Base-by-base conservation (phyloP, 2,797 vertebrate species). In the Peromyscus attwateri region DNA sequence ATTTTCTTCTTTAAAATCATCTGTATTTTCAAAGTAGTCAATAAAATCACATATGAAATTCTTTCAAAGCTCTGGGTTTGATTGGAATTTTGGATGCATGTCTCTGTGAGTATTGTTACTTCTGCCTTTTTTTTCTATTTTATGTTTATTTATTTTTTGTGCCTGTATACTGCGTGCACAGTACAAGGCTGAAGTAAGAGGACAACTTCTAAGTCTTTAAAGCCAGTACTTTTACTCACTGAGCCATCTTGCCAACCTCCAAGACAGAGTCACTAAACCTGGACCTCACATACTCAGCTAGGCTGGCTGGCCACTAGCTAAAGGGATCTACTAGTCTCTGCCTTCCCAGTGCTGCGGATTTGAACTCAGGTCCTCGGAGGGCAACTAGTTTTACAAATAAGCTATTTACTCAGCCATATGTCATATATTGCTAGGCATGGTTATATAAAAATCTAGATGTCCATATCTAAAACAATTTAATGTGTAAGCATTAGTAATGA, bases 1-100 rank as follows among this genome's bases (percentile, higher is more conserved):
- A 91, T 82, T 92, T 96, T 95, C 23, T 91, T 95, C 43, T 90
- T 91, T 85, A 77, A 34, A n/a, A 11, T 37, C 43, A 64, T 82
- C 13, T 43, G 14, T 43, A 83, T 64, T 43, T 83, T 43, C 57
- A 60, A 60, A 57, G 34, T 81, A 57, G 34, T 57, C 34, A n/a
- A 55, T 37, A 81, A 57, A 81, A 81, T 37, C 25, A 37, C 31
- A 60, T 57, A 81, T 37, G 7, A 81, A 81, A 81, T n/a, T 55
- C n/a, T 81, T 81, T 57, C 34, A 57, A 81, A 57, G 21, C 6
- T 40, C 55, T n/a, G n/a, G 7, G 34, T 81, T 6, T 57, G 43
- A 43, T 43, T 43, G n/a, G 21, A 34, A 81, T 23, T 37, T 21
- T 57, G 49, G 23, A 19, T 37, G 11, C 57, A 19, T 55, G 46